Evolutionary conservation across 2,113 vertebrate genomes (phyloP).

Genomic region (Tetrao urogallus): DNA sequence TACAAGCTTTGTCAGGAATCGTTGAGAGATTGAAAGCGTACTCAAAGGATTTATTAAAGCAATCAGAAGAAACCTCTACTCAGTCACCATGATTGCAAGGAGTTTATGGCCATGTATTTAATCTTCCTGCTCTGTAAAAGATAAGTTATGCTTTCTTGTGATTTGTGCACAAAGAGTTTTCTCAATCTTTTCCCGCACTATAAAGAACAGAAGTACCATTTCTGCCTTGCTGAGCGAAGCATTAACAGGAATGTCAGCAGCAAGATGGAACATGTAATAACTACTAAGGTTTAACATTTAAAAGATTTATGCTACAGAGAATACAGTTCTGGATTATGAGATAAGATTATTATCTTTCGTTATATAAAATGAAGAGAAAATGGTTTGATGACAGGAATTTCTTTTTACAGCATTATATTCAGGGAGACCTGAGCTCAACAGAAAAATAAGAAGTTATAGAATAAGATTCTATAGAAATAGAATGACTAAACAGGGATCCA

Average conservation of each 20-base stretch:
- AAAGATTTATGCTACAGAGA: conserved; percentile 59
- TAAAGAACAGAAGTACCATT: conserved; percentile 49
- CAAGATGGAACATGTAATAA: conserved; percentile 69
- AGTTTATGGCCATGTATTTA: conserved; percentile 75
- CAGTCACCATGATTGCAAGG: conserved; percentile 73
- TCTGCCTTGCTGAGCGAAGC: conserved; percentile 63
- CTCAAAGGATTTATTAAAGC: conserved; percentile 82
- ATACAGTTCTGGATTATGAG: conserved; percentile 50
- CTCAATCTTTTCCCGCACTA: conserved; percentile 59
- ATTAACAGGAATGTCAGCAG: conserved; percentile 68
- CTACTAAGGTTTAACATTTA: conserved; percentile 65
- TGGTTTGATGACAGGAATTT: neutral
- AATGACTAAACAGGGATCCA: neutral
- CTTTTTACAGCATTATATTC: conserved; percentile 1
- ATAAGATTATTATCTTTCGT: conserved; percentile 59
- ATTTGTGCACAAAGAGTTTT: conserved; percentile 78
- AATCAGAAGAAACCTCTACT: conserved; percentile 64
- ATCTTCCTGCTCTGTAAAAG: conserved; percentile 72
- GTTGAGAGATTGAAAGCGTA: conserved; percentile 70
- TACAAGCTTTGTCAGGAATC: conserved; percentile 74
- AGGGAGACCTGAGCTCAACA: neutral
- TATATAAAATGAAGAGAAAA: conserved; percentile 39
- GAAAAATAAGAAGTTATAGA: neutral
- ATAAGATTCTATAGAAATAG: too few relatives aligned
- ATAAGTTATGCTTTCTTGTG: conserved; percentile 72